Evolutionary conservation across 2,113 vertebrate genomes (phyloP), one percentile per base, ranked within the genome.

Genomic region (Ciconia maguari): DNA sequence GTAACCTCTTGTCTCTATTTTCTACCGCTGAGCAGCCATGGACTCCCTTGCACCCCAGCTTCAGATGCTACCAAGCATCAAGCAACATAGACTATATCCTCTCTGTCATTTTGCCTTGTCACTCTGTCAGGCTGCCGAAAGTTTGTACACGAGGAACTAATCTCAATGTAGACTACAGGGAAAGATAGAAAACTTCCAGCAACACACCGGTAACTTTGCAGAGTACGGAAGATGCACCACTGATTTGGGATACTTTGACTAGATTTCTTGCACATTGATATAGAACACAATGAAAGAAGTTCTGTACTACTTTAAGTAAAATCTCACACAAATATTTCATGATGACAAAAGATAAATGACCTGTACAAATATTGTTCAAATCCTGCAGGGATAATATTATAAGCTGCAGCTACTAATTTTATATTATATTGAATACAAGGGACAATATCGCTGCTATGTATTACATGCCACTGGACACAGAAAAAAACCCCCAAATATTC

Each of bases 91-190:
- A 5, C 29, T 2, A 3, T 12, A 16, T 46, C 36, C n/a, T n/a
- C 76, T 34, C 29, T 1, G 1, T 11, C 15, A 3, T 16, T 38
- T 3, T 30, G 29, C 26, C 49, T 30, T 42, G 17, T 14, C 44
- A 14, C 52, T 60, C 52, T 32, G 21, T 7, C 62, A 42, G 71
- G 29, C 1, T 65, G 62, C 52, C 86, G n/a, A 1, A 51, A 42
- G 27, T 49, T 32, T n/a, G 41, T 9, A 18, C 0, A 0, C 0
- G 6, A 54, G 46, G 30, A 77, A 26, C 1, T 4, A n/a, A 64
- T 34, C 42, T 42, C 13, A 3, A 22, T 1, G 13, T 1, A 41
- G 38, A 10, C 20, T 16, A 6, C 36, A 27, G 34, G 24, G 22
- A 70, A 69, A 83, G 44, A 36, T 0, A 49, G 16, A 76, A 26